Base-by-base conservation (phyloP, 2,113 vertebrate genomes). In the Hucho hucho region DNA sequence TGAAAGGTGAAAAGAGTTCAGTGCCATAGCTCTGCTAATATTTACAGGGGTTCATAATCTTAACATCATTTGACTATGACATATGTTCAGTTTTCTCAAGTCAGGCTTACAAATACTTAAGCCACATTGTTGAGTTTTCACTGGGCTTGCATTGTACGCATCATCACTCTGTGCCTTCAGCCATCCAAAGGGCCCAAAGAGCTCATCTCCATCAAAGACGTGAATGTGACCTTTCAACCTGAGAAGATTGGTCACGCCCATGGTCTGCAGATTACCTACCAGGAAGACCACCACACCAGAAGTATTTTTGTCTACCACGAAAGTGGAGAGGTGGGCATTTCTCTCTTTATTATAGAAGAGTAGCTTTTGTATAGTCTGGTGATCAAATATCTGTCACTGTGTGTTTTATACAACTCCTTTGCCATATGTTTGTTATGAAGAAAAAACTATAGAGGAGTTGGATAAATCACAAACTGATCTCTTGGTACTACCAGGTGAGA, bases 231-330 rank as follows among this genome's bases (percentile, higher is more conserved):
- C 24, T 98, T 98, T 86, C 95, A 98, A 81, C 93, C 94, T 1
- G 92, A 95, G 78, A 98, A 98, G 88, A 96, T 96, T 11, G 81
- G 90, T 26, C 94, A 97, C 75, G 74, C 84, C 29, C 91, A 98
- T 0, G 96, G 96, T 25, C 87, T 98, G 81, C 96, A 98, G 92
- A 90, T 98, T 82, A 96, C 94, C 16, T 97, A 94, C 86, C 85
- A 76, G 64, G 86, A 83, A n/a, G 87, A 90, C 0, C 79, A 90
- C 26, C 94, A 86, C 80, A 92, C 89, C 74, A 92, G 95, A 83
- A 98, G 93, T 84, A 89, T 98, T 24, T 98, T 95, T 43, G 95
- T 98, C 59, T 97, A 97, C 65, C 96, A 98, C 0, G 93, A 97
- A 63, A 94, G 14, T 11, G 90, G 94, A 77, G 92, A 95, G 95